phyloP scores from a whole-genome alignment of 1,140 invertebrate genomes.

The Drosophila sechellia region DNA sequence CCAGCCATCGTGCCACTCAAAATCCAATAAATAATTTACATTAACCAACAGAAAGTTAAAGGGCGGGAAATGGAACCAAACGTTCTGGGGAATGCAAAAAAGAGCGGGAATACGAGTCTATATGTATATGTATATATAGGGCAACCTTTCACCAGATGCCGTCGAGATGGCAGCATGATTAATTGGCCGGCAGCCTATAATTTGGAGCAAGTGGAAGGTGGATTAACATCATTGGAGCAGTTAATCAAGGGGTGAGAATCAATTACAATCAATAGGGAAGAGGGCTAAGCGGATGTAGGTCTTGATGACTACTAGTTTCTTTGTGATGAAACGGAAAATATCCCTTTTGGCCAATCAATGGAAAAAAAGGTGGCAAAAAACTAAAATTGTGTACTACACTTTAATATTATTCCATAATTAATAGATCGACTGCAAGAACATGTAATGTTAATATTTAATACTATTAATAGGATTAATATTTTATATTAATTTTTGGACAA shows the following conservation, averaged over 20 bases:
- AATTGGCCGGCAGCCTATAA: constrained; percentile 36
- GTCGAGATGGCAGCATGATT: constrained; percentile 22
- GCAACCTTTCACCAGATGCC: constrained; percentile 8
- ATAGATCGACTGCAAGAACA: too few species aligned
- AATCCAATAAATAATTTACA: constrained; percentile 75
- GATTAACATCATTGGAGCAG: constrained; percentile 19
- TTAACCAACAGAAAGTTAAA: constrained; percentile 27
- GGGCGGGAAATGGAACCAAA: neutral
- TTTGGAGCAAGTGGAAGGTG: constrained; percentile 28
- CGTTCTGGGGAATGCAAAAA: neutral
- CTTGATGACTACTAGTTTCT: too few species aligned
- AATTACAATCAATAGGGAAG: constrained; percentile 9
- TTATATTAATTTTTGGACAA: too few species aligned
- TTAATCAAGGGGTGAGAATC: constrained; percentile 32
- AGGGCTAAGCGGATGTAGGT: too few species aligned
- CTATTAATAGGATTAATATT: too few species aligned
- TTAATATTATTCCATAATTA: too few species aligned
- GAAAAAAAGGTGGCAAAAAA: too few species aligned
- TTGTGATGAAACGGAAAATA: neutral
- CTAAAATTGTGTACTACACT: too few species aligned
- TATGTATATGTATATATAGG: neutral
- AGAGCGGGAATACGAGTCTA: neutral
- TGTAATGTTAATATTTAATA: too few species aligned
- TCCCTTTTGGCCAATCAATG: too few species aligned
- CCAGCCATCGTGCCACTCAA: constrained; percentile 39